phyloP scores from a whole-genome alignment of 1,140 invertebrate species.

The Hydropsyche tenuis region DNA sequence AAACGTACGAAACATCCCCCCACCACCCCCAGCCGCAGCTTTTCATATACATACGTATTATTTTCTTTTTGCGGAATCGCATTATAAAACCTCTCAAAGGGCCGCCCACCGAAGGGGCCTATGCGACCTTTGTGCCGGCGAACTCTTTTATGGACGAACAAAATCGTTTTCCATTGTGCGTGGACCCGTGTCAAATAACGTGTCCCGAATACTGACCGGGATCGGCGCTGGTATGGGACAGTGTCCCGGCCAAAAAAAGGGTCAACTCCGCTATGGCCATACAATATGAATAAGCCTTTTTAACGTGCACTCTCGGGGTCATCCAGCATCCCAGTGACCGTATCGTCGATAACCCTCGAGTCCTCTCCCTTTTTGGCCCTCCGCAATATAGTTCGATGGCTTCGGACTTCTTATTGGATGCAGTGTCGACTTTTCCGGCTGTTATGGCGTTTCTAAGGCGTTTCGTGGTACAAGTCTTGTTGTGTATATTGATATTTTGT shows the following conservation, averaged over 20 bases:
- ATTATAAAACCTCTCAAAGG: constrained; percentile 21
- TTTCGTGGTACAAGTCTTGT: too few species aligned
- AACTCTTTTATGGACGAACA: constrained; percentile 39
- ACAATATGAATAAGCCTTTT: constrained; percentile 41
- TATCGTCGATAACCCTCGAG: constrained; percentile 30
- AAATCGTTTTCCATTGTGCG: constrained; percentile 41
- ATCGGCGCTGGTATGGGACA: too few species aligned
- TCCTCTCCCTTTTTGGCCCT: background rate
- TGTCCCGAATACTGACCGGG: constrained; percentile 36
- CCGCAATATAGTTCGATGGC: too few species aligned
- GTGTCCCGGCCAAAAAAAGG: constrained; percentile 16
- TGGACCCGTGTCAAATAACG: constrained; percentile 40
- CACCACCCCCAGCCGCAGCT: too few species aligned
- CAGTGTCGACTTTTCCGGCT: too few species aligned
- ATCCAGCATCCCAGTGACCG: constrained; percentile 16
- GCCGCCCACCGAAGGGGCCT: background rate
- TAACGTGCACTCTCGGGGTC: constrained; percentile 32
- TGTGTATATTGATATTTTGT: too few species aligned
- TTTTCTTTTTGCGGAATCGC: constrained; percentile 2
- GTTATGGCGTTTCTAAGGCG: too few species aligned
- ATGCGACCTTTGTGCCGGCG: constrained; percentile 29
- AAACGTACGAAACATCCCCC: background rate
- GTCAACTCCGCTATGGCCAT: constrained; percentile 15
- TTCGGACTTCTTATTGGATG: too few species aligned
- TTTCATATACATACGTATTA: background rate